Conservation (phyloP, 2,888 invertebrate genomes). For the Zhengitettix transpicula region DNA sequence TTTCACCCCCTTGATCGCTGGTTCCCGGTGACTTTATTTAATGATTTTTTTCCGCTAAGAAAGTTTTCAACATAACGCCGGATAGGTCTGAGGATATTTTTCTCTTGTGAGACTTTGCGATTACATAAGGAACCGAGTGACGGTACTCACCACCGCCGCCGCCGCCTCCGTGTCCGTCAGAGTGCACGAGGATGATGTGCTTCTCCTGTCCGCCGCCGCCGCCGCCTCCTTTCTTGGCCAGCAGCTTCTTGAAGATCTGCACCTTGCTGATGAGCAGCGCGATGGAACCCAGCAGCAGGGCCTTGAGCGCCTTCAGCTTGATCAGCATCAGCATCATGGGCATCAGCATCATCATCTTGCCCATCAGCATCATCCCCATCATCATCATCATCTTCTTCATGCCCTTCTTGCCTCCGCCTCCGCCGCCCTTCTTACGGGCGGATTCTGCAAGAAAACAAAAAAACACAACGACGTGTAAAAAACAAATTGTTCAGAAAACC, state of each 20-base stretch:
- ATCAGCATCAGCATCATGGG: constrained; percentile 42
- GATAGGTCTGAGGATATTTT: too few species aligned
- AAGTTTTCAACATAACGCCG: too few species aligned
- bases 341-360: constrained; percentile 39
- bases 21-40: too few species aligned
- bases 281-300: constrained; percentile 17
- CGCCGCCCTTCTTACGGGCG: constrained; percentile 40
- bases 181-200: constrained; percentile 17
- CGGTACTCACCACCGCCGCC: constrained; percentile 11
- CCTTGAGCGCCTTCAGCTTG: constrained; percentile 28
- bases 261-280: constrained; percentile 17
- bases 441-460: neutral
- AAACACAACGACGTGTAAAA: too few species aligned
- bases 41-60: too few species aligned
- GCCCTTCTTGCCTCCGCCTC: constrained; percentile 43
- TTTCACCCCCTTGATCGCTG: too few species aligned
- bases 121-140: too few species aligned
- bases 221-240: constrained; percentile 12
- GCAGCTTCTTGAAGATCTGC: constrained; percentile 16
- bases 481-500: too few species aligned
- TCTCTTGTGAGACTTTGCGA: too few species aligned
- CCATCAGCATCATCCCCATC: constrained; percentile 44
- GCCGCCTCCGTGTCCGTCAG: constrained; percentile 14
- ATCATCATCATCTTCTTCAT: constrained; percentile 43
- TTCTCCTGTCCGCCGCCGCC: constrained; percentile 15